Evolutionary conservation across 1,140 invertebrate genomes (phyloP), one percentile per base, ranked within the genome.

Genomic region (Diprion similis): DNA sequence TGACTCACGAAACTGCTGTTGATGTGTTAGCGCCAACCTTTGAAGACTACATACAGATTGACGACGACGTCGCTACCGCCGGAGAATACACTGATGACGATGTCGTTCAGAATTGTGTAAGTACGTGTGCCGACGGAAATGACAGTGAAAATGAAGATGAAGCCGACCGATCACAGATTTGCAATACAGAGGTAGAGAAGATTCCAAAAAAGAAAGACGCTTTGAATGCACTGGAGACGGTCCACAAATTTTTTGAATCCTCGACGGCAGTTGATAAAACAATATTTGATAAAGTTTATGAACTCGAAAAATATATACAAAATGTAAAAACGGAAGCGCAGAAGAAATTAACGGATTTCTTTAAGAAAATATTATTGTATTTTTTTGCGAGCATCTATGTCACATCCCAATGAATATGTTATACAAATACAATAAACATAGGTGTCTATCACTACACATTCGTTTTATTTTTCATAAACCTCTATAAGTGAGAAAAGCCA

Each of bases 231-330:
- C 68, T 76, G 66, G 65, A 71, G 69, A 74, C 73, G 69, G n/a
- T 74, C n/a, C 59, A 74, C 68, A 70, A 71, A 65, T 68, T 71
- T 17, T 76, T 73, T 70, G 68, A 71, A 73, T 71, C 17, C 48
- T 73, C 75, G 19, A 17, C 70, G 64, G 59, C 48, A 24, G 72
- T 71, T 71, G 70, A 73, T 73, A 37, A 69, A 68, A 65, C 69
- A 45, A 71, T 76, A 59, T 76, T 76, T 66, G 75, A 73, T 68
- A 70, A 76, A 73, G 68, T 73, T 76, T 68, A 76, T 76, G 75
- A 46, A 46, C 45, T 73, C 46, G 68, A 76, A 46, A 76, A 73
- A 73, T 66, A 76, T 59, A 65, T 48, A 24, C 47, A 70, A 73
- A 73, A 73, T 73, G 67, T 67, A 48, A 73, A 73, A 68, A 73